phyloP scores from a whole-genome alignment of 2,888 invertebrate species.

The Lepetodrilus schrolli region DNA sequence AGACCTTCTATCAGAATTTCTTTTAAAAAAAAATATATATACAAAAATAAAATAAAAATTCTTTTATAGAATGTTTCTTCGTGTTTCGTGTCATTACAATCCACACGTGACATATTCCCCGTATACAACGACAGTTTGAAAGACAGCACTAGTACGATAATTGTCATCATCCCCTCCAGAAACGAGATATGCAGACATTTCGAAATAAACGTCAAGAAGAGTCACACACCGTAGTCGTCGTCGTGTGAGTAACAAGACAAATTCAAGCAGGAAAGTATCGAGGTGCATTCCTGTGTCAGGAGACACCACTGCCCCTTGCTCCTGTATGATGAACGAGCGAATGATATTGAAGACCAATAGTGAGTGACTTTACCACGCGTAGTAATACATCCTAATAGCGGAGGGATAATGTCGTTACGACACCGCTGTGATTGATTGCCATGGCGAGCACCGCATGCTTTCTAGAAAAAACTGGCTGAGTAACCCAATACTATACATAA shows the following conservation, averaged over 20 bases:
- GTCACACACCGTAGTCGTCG: neutral
- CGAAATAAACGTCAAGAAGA: constrained; percentile 4
- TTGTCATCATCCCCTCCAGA: neutral
- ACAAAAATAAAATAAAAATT: no score
- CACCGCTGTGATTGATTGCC: constrained; percentile 6
- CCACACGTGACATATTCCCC: no score
- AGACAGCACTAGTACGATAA: no score
- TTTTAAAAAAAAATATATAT: no score
- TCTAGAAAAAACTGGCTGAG: no score
- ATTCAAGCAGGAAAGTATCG: neutral
- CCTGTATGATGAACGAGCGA: neutral
- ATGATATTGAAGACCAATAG: neutral
- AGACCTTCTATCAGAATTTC: no score
- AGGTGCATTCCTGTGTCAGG: neutral
- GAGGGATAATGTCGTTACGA: constrained; percentile 10
- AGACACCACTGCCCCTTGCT: neutral
- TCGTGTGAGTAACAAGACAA: neutral
- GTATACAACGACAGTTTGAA: no score
- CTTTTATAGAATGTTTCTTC: no score
- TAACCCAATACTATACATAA: neutral
- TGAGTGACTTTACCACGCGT: constrained; percentile 10
- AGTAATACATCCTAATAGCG: constrained; percentile 22
- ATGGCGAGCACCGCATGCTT: no score
- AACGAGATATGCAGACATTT: neutral
- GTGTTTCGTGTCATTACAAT: no score